These are phyloP conservation scores for Hybognathus amarus DNA, from an alignment of 2,797 vertebrate genomes.

Conservation along the genomic window DNA sequence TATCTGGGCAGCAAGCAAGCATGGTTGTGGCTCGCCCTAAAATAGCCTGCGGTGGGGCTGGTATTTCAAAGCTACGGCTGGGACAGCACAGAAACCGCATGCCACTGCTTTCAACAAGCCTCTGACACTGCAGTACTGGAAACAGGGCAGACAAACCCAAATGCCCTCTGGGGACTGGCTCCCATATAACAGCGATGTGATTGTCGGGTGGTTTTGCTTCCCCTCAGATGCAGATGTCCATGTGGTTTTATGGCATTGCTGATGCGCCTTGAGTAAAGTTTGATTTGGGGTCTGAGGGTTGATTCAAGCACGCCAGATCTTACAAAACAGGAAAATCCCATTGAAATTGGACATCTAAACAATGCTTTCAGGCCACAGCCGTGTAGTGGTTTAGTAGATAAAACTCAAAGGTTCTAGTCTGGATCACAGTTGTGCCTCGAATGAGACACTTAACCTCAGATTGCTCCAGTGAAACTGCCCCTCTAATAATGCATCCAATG, in stretches of 20 bases:
- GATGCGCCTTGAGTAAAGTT: background rate
- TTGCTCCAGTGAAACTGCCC: background rate
- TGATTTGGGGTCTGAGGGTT: slow-evolving; percentile 13
- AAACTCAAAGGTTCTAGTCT: background rate
- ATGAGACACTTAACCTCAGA: background rate
- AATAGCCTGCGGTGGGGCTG: slow-evolving; percentile 69
- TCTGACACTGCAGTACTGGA: slow-evolving; percentile 64
- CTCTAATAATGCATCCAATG: background rate
- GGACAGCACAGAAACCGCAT: slow-evolving; percentile 64
- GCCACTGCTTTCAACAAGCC: slow-evolving; percentile 54
- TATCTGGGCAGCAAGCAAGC: slow-evolving; percentile 55
- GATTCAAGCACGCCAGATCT: background rate
- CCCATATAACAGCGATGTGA: slow-evolving; percentile 43
- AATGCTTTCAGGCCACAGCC: background rate
- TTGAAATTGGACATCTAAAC: slow-evolving; percentile 14
- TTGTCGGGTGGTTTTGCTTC: slow-evolving; percentile 49
- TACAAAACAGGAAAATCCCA: slow-evolving; percentile 15
- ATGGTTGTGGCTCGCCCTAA: slow-evolving; percentile 70
- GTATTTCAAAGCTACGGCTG: slow-evolving; percentile 74
- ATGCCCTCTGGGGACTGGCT: slow-evolving; percentile 50
- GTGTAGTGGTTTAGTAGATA: background rate
- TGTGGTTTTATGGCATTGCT: background rate
- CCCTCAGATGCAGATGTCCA: slow-evolving; percentile 28
- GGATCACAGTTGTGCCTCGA: background rate
- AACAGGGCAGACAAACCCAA: slow-evolving; percentile 40